Evolutionary conservation across 2,797 vertebrate genomes (phyloP).

Genomic region (Acipenser oxyrinchus): DNA sequence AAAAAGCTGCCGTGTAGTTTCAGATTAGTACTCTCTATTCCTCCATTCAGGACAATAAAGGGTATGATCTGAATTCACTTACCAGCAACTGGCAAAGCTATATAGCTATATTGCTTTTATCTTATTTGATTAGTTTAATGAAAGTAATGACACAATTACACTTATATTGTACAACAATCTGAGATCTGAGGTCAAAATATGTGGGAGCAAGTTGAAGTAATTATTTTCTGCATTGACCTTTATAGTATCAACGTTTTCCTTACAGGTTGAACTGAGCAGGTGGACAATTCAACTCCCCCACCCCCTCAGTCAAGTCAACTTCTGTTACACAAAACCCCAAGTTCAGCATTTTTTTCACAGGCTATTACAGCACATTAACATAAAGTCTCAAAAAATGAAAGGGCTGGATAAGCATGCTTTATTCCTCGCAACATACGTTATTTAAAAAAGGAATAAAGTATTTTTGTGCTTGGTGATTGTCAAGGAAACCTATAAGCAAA

Average conservation of each 20-base stretch:
- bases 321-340: constrained; percentile 24
- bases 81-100: too few relatives aligned
- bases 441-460: constrained; percentile 14
- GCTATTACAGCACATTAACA: constrained; percentile 22
- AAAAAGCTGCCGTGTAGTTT: too few relatives aligned
- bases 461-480: constrained; percentile 10
- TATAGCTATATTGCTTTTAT: too few relatives aligned
- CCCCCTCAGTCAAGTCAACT: constrained; percentile 27
- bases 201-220: too few relatives aligned
- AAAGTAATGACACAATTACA: too few relatives aligned
- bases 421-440: constrained; percentile 14
- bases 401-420: constrained; percentile 23
- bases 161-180: too few relatives aligned
- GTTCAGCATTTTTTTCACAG: constrained; percentile 11
- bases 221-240: neutral
- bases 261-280: constrained; percentile 22
- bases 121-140: too few relatives aligned
- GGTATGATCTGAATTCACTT: too few relatives aligned
- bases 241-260: neutral
- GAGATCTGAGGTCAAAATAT: too few relatives aligned
- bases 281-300: constrained; percentile 14
- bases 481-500: constrained; percentile 13
- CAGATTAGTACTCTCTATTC: too few relatives aligned
- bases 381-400: constrained; percentile 27
- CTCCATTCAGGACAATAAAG: too few relatives aligned